Conservation (phyloP, 23 tunicate genomes). For the Trididemnum nubilum region DNA sequence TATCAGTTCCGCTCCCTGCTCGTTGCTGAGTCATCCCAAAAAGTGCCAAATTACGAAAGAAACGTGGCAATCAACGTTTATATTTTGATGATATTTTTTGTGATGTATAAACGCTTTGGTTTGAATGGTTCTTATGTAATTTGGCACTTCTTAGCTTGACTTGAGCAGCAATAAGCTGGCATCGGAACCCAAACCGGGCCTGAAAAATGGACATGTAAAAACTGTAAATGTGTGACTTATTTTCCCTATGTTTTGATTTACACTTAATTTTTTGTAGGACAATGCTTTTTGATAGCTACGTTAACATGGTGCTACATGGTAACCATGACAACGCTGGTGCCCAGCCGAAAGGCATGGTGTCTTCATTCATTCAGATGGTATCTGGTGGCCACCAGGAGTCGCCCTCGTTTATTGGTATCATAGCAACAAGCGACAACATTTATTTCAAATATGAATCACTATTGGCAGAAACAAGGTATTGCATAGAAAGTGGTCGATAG, state of each 20-base stretch:
- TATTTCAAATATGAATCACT: slow-evolving; percentile 43
- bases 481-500: too few relatives aligned
- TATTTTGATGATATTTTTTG: too few relatives aligned
- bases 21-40: too few relatives aligned
- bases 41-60: too few relatives aligned
- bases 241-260: background rate
- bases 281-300: slow-evolving; percentile 40
- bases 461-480: slow-evolving; percentile 65
- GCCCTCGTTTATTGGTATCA: slow-evolving; percentile 23
- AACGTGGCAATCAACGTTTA: too few relatives aligned
- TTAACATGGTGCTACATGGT: slow-evolving; percentile 31
- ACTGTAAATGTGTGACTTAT: background rate
- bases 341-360: slow-evolving; percentile 21
- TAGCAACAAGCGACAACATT: slow-evolving; percentile 42
- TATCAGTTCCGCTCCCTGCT: too few relatives aligned
- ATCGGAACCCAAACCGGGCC: too few relatives aligned
- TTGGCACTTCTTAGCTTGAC: too few relatives aligned
- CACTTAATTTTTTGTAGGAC: slow-evolving; percentile 23
- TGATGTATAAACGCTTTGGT: too few relatives aligned
- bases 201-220: background rate
- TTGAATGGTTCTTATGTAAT: too few relatives aligned
- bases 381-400: slow-evolving; percentile 46
- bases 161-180: too few relatives aligned
- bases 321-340: slow-evolving; percentile 17
- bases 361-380: slow-evolving; percentile 55